phyloP scores from a whole-genome alignment of 2,888 invertebrate genomes.

The Schizaphis graminum region DNA sequence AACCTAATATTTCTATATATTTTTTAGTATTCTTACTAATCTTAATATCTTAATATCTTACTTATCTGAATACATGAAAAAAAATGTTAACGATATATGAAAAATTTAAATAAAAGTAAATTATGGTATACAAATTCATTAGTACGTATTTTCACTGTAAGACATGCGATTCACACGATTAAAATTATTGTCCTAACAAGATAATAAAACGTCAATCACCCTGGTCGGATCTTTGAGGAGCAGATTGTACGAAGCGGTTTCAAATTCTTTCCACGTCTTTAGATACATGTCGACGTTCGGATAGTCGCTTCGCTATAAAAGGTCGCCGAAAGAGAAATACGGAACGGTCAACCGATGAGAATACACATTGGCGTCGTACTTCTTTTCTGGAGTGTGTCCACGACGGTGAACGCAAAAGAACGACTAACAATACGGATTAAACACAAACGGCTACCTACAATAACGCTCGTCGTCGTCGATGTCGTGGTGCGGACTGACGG shows the following conservation, averaged over 20 bases:
- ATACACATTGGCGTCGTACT: not conserved
- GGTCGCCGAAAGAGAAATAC: not conserved
- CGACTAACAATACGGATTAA: not conserved
- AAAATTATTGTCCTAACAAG: not conserved
- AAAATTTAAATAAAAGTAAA: not conserved
- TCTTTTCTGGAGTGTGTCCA: not conserved
- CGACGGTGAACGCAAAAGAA: not conserved
- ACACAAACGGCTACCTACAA: not conserved
- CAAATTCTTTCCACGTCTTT: constrained; percentile 60
- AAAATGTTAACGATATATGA: not conserved
- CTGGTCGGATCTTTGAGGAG: constrained; percentile 41
- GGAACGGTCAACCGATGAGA: not conserved
- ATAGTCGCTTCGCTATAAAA: not conserved
- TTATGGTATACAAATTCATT: not conserved
- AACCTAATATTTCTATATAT: no score
- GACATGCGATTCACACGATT: not conserved
- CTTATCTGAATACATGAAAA: no score
- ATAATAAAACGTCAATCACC: constrained; percentile 26
- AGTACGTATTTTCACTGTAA: not conserved
- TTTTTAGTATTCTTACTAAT: no score
- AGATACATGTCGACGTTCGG: constrained; percentile 31
- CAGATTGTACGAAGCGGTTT: constrained; percentile 53
- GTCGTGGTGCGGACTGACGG: not conserved
- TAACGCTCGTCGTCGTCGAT: not conserved
- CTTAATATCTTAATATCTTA: no score